These are phyloP conservation scores for Congeria kusceri DNA, from an alignment of 2,888 invertebrate genomes.

Conservation along the genomic window DNA sequence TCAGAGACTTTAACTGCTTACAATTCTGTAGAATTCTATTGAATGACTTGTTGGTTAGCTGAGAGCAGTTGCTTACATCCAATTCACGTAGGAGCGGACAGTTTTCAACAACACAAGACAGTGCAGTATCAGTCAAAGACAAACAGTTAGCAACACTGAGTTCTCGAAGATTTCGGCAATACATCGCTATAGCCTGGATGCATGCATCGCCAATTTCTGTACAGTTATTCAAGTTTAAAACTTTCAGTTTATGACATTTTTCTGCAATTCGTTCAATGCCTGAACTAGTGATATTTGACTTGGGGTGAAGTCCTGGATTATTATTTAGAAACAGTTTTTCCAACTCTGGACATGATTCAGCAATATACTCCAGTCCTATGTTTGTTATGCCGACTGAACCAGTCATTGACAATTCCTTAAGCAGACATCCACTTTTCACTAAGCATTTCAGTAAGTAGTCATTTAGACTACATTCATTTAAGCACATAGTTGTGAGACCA, in stretches of 20 bases:
- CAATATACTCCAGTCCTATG: conserved; percentile 14
- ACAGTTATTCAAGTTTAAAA: conserved; percentile 60
- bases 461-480: not conserved
- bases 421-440: not conserved
- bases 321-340: conserved; percentile 32
- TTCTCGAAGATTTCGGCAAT: conserved; percentile 48
- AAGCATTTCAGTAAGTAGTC: not conserved
- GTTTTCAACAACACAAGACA: conserved; percentile 57
- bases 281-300: conserved; percentile 57
- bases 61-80: conserved; percentile 65
- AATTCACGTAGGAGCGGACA: conserved; percentile 56
- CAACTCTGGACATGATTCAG: conserved; percentile 17
- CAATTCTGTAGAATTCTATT: conserved; percentile 54
- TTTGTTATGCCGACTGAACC: conserved; percentile 4
- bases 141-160: conserved; percentile 66
- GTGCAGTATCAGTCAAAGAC: conserved; percentile 62
- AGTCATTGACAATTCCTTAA: conserved; percentile 6
- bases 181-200: conserved; percentile 55
- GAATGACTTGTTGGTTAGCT: conserved; percentile 63
- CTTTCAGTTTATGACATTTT: conserved; percentile 41
- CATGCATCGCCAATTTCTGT: conserved; percentile 63
- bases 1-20: conserved; percentile 49
- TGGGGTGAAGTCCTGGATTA: not conserved
- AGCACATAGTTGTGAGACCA: not conserved
- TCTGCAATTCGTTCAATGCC: conserved; percentile 55